phyloP scores from a whole-genome alignment of 2,888 invertebrate species.

The Coleophora flavipennella region DNA sequence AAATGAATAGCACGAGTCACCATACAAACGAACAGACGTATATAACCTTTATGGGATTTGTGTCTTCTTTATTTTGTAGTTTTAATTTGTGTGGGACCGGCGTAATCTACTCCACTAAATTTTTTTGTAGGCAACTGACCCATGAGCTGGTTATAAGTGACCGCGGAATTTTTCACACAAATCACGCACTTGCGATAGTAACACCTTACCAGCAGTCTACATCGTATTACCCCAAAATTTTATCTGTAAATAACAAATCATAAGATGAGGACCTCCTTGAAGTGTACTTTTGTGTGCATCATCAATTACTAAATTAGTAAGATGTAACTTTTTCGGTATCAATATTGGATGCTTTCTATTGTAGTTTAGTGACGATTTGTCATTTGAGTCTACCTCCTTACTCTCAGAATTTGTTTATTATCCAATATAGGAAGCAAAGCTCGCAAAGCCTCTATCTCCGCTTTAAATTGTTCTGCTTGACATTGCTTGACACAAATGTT shows the following conservation, averaged over 20 bases:
- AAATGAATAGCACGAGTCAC: not conserved
- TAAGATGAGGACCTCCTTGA: constrained; percentile 9
- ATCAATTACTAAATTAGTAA: not conserved
- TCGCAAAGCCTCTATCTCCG: not conserved
- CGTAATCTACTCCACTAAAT: constrained; percentile 10
- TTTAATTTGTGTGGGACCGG: constrained; percentile 8
- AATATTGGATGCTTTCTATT: constrained; percentile 8
- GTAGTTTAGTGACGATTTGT: constrained; percentile 1
- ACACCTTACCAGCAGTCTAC: not conserved
- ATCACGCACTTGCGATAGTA: not conserved
- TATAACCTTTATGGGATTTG: constrained; percentile 3
- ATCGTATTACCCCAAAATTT: constrained; percentile 9
- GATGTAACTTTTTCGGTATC: not conserved
- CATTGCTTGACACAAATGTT: no score
- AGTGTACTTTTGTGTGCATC: constrained; percentile 2
- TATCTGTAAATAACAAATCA: constrained; percentile 6
- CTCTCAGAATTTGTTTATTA: constrained; percentile 3
- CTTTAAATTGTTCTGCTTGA: no score
- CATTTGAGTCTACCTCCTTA: constrained; percentile 5
- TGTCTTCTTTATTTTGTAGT: constrained; percentile 6
- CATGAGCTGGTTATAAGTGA: constrained; percentile 5
- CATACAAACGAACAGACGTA: constrained; percentile 5
- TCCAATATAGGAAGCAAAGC: constrained; percentile 2
- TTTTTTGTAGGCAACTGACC: constrained; percentile 10
- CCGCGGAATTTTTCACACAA: not conserved